Base-by-base conservation (phyloP, 2,888 invertebrate species). In the Drosophila barbarae region DNA sequence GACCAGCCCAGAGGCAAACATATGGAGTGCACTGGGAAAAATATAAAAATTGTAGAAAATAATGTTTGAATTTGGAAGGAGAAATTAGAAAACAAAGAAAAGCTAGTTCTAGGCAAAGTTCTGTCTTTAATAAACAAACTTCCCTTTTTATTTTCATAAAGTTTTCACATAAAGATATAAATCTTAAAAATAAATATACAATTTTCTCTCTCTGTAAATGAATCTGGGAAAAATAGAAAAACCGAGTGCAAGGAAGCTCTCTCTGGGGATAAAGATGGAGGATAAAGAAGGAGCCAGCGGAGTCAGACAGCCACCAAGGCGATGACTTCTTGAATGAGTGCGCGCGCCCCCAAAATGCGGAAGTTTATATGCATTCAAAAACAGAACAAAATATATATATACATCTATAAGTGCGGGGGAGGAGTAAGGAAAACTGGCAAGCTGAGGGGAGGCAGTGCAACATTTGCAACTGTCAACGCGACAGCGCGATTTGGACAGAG, bases 381-480 rank as follows among this genome's bases (percentile, higher is more conserved):
- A 71, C 69, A 66, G 69, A 63, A 66, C 63, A 52, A 54, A 76
- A 69, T 49, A 58, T 15, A 36, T 36, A 38, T 52, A 57, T 34
- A 13, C 42, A 36, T 21, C 12, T 44, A 51, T 55, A 44, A 46
- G 32, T 34, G 34, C 8, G 9, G 12, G 4, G 32, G 49, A 39
- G 23, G 23, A 23, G 23, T 23, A 23, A 23, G 5, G 23, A 60
- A 53, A 50, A 41, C 32, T 41, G 2, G 7, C 21, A 3, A 7
- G 8, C 18, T 18, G 15, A 10, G 26, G 23, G 12, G 9, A 9
- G 32, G 71, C 36, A 65, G 54, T 77, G 81, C 84, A 70, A 77
- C 80, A 85, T 80, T 79, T 80, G 72, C 79, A 83, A 85, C 80
- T 80, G 85, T 85, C 85, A 85, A 74, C 81, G 69, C 69, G 64